phyloP scores from a whole-genome alignment of 2,888 invertebrate species.

The Chalcis sispes region DNA sequence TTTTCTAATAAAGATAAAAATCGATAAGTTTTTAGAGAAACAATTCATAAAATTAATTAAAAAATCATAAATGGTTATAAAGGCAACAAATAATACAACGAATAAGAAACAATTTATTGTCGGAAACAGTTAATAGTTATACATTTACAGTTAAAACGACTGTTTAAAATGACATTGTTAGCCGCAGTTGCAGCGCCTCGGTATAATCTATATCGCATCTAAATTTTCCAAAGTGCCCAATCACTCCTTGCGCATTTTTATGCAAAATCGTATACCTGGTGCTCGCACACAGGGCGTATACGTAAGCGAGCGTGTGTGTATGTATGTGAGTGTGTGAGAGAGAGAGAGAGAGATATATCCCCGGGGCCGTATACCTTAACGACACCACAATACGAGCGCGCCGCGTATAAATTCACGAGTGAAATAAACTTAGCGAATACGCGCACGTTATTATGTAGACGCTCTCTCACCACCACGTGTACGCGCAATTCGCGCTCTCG shows the following conservation, averaged over 20 bases:
- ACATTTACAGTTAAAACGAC: slow-evolving; percentile 8
- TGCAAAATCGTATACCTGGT: slow-evolving; percentile 68
- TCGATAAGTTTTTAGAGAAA: too few relatives aligned
- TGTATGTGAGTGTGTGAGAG: too few relatives aligned
- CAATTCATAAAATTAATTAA: too few relatives aligned
- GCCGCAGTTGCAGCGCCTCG: slow-evolving; percentile 60
- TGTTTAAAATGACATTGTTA: slow-evolving; percentile 66
- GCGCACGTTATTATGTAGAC: too few relatives aligned
- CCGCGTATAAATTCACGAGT: slow-evolving; percentile 72
- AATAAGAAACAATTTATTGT: neutral
- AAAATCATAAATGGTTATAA: neutral
- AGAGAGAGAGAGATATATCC: too few relatives aligned
- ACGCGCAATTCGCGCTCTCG: too few relatives aligned
- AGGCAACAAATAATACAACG: neutral
- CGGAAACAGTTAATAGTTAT: slow-evolving; percentile 6
- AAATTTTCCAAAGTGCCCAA: slow-evolving; percentile 75
- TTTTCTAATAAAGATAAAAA: too few relatives aligned
- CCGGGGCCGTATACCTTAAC: slow-evolving; percentile 61
- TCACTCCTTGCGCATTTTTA: slow-evolving; percentile 72
- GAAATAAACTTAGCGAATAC: slow-evolving; percentile 69
- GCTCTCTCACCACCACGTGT: too few relatives aligned
- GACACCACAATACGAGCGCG: slow-evolving; percentile 72
- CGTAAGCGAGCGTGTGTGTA: too few relatives aligned
- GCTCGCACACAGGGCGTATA: too few relatives aligned
- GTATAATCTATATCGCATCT: slow-evolving; percentile 71